A percentile compares a stretch with the other conserved stretches of the same genome.
These are phyloP conservation scores for Pelecanus crispus DNA, from an alignment of 2,113 vertebrate genomes.

Conservation along the genomic window DNA sequence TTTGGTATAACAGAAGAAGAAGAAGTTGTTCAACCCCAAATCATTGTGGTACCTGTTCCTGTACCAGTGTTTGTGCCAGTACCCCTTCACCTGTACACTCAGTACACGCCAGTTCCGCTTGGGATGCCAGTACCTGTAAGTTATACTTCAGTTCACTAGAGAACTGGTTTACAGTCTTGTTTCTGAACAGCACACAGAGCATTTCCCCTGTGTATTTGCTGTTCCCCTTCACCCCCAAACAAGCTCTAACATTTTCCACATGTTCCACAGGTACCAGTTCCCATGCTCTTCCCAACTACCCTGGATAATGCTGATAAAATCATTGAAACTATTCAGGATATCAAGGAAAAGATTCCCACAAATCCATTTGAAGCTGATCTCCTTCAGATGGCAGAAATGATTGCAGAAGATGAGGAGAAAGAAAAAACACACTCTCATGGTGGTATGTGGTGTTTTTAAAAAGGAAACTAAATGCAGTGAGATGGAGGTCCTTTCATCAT, in stretches of 20 bases:
- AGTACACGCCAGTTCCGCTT: slow-evolving; percentile 85
- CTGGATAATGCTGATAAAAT: slow-evolving; percentile 81
- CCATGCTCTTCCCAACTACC: slow-evolving; percentile 87
- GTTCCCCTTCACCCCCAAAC: not conserved
- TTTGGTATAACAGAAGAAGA: slow-evolving; percentile 43
- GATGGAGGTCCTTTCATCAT: not conserved
- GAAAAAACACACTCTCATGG: slow-evolving; percentile 79
- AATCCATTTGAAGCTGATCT: slow-evolving; percentile 92
- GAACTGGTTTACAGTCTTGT: not conserved
- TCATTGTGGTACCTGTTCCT: slow-evolving; percentile 88
- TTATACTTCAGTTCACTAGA: not conserved
- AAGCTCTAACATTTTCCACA: not conserved
- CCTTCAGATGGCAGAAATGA: slow-evolving; percentile 97
- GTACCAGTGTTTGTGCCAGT: slow-evolving; percentile 93
- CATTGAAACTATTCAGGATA: slow-evolving; percentile 84
- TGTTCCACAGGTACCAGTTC: slow-evolving; percentile 85
- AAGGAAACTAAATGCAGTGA: not conserved
- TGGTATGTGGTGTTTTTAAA: slow-evolving; percentile 70
- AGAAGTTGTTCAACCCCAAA: slow-evolving; percentile 65
- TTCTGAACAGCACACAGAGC: not conserved
- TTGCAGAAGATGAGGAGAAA: slow-evolving; percentile 86
- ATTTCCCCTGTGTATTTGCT: not conserved
- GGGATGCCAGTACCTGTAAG: slow-evolving; percentile 90
- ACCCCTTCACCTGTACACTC: slow-evolving; percentile 93
- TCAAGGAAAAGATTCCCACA: slow-evolving; percentile 87